Base-by-base conservation (phyloP, 2,888 invertebrate species). In the Neria commutata region DNA sequence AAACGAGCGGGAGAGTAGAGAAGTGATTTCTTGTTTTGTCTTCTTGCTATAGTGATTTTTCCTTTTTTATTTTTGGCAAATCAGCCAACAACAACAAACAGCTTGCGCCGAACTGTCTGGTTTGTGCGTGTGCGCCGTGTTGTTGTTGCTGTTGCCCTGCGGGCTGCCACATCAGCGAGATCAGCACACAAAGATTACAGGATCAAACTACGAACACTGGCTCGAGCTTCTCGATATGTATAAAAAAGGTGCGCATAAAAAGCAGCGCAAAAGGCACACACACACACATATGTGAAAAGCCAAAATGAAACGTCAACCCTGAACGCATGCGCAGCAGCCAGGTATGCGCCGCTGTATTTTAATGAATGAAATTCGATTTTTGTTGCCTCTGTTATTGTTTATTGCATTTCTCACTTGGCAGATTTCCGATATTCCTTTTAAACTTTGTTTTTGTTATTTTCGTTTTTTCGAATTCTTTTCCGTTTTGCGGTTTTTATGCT, bases 161-260 rank as follows among this genome's bases (percentile, higher is more conserved):
- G 16, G 19, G 25, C 24, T 34, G 26, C 29, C 16, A n/a, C n/a
- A 42, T 53, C 53, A 46, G 40, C 45, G 6, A 48, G 53, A 58
- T 53, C 58, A 46, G 53, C 53, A 33, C 19, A 47, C 25, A n/a
- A n/a, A 40, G 58, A 58, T 58, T 53, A 49, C 53, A 48, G 58
- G 48, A 58, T 49, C 53, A 49, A 49, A 40, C 37, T 25, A 46
- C 47, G n/a, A 4, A 17, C 34, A 24, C 6, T 24, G 16, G 10
- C 29, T 17, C 40, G 17, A 48, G 19, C 29, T 14, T 3, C 4
- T 19, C 45, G 45, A 49, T 2, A 37, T 46, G 24, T 16, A 16
- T 46, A 54, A n/a, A 58, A 58, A 52, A 42, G 29, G 75, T 62
- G 68, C 67, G 69, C 73, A 67, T 72, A 53, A 56, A 56, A 58